These are phyloP conservation scores for Drymodes brunneopygia DNA, from an alignment of 2,113 vertebrate species.

Conservation along the genomic window DNA sequence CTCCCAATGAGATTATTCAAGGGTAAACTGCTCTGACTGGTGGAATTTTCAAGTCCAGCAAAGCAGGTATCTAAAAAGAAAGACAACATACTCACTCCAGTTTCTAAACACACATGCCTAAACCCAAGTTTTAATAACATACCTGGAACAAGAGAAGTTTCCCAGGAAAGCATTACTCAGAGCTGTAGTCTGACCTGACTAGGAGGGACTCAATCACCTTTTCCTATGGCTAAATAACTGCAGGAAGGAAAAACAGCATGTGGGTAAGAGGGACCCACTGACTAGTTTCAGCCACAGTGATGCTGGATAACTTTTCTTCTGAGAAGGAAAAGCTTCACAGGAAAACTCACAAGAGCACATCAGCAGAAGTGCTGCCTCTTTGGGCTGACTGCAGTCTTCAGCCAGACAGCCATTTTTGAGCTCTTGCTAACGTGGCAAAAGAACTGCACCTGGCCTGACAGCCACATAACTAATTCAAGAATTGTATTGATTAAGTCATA, in stretches of 20 bases:
- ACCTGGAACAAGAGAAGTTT: not conserved
- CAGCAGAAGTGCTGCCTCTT: not conserved
- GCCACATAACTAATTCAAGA: not conserved
- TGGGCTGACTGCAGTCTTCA: not conserved
- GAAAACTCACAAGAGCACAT: not conserved
- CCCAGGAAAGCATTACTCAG: not conserved
- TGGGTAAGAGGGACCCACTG: not conserved
- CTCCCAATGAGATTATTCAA: not conserved
- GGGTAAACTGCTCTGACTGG: not conserved
- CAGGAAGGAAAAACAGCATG: not conserved
- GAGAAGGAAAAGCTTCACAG: not conserved
- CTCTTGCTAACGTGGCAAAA: not conserved
- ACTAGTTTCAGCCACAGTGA: not conserved
- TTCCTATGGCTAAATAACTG: not conserved
- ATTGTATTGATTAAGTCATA: not conserved
- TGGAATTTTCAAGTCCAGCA: not conserved
- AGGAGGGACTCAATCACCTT: rapidly evolving
- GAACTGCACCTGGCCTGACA: not conserved
- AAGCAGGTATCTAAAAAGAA: not conserved
- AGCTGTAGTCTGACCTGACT: not conserved
- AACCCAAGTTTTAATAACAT: not conserved
- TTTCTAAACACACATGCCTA: not conserved
- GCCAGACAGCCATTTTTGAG: not conserved
- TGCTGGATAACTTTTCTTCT: not conserved
- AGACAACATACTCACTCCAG: rapidly evolving